A percentile compares a stretch with the other conserved stretches of the same genome.
phyloP scores from a whole-genome alignment of 1,140 invertebrate species.

The Stegodyphus mimosarum region DNA sequence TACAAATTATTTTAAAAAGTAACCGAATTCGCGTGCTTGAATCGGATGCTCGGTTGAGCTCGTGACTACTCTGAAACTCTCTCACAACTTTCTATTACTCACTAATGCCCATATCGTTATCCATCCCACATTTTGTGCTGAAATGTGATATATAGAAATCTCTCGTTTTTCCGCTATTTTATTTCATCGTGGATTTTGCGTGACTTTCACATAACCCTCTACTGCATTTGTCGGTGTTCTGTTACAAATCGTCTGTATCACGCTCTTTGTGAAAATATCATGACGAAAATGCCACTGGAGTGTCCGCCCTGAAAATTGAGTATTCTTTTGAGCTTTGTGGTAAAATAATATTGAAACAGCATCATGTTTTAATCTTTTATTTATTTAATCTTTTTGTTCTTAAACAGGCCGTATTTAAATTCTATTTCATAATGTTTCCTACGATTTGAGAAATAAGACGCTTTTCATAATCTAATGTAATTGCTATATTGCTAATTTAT shows the following conservation, averaged over 20 bases:
- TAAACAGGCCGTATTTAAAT: too few species aligned
- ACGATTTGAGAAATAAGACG: too few species aligned
- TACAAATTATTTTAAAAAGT: too few species aligned
- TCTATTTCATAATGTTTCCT: too few species aligned
- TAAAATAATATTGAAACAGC: too few species aligned
- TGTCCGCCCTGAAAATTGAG: too few species aligned
- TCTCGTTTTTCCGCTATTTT: slow-evolving; percentile 1
- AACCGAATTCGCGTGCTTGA: slow-evolving; percentile 20
- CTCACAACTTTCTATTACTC: slow-evolving; percentile 16
- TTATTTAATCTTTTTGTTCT: too few species aligned
- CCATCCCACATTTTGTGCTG: slow-evolving; percentile 21
- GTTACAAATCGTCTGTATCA: slow-evolving; percentile 37
- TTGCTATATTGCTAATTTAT: too few species aligned
- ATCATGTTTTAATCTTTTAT: too few species aligned
- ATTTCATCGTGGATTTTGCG: slow-evolving; percentile 14
- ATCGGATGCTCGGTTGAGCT: slow-evolving; percentile 30
- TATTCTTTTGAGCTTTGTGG: too few species aligned
- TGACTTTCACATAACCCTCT: neutral
- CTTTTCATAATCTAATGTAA: too few species aligned
- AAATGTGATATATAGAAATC: neutral
- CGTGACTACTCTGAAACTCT: slow-evolving; percentile 21
- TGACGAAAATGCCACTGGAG: too few species aligned
- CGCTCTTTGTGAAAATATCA: neutral
- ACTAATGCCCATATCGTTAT: slow-evolving; percentile 38
- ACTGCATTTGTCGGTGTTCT: slow-evolving; percentile 8